phyloP scores from a whole-genome alignment of 2,113 vertebrate species.

The Setophaga kirtlandii region DNA sequence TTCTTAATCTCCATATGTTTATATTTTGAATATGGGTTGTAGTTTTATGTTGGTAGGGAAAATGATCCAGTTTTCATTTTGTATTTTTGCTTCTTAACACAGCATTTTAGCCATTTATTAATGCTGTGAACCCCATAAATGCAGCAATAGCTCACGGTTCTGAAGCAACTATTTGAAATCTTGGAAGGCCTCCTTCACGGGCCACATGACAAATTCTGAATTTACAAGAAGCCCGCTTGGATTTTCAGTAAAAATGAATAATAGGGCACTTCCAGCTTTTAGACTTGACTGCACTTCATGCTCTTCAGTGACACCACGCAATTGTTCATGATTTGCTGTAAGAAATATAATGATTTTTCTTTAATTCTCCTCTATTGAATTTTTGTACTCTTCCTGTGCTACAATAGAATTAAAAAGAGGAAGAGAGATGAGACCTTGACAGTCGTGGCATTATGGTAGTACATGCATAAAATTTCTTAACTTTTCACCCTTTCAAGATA shows the following conservation, averaged over 20 bases:
- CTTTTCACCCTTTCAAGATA: background rate
- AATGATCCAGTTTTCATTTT: background rate
- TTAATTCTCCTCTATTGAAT: constrained; percentile 26
- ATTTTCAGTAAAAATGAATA: constrained; percentile 41
- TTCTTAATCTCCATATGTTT: background rate
- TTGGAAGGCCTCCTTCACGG: background rate
- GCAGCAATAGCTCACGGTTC: background rate
- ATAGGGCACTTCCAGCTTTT: constrained; percentile 25
- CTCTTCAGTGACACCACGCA: constrained; percentile 1
- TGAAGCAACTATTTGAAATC: constrained; percentile 7
- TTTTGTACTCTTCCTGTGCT: background rate
- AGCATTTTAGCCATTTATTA: background rate
- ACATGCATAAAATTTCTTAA: background rate
- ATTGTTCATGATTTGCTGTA: constrained; percentile 16
- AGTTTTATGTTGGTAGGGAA: background rate
- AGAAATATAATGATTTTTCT: constrained; percentile 34
- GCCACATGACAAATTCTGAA: background rate
- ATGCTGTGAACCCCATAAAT: background rate
- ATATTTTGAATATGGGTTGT: background rate
- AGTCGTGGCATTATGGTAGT: background rate
- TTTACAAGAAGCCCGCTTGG: constrained; percentile 12
- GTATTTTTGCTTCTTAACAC: background rate
- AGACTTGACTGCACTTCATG: background rate
- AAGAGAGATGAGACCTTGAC: constrained; percentile 23
- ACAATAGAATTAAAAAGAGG: background rate